These are phyloP conservation scores for Caenorhabditis uteleia DNA, from an alignment of 2,888 invertebrate genomes.

Conservation along the genomic window DNA sequence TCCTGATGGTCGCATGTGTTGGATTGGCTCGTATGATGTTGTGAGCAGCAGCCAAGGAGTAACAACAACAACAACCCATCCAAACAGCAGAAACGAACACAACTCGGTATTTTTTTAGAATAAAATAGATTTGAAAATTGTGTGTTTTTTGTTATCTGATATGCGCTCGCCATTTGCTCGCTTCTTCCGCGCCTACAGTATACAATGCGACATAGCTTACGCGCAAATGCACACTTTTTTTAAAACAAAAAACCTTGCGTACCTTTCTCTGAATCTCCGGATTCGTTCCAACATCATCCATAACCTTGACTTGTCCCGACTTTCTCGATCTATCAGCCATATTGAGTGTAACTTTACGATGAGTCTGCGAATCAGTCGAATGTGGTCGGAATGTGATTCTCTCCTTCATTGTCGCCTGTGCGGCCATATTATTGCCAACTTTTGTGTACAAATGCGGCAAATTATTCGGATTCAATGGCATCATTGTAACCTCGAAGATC, in stretches of 20 bases:
- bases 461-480: slow-evolving; percentile 85
- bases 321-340: slow-evolving; percentile 92
- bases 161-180: too few species aligned
- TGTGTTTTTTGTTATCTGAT: not conserved
- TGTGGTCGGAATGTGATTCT: slow-evolving; percentile 96
- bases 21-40: too few species aligned
- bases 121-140: too few species aligned
- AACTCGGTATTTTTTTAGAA: too few species aligned
- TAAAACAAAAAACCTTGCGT: not conserved
- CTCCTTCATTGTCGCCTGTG: slow-evolving; percentile 91
- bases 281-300: slow-evolving; percentile 90
- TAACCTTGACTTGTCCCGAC: slow-evolving; percentile 90
- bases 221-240: slow-evolving; percentile 1
- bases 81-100: too few species aligned
- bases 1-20: too few species aligned
- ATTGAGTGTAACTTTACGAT: slow-evolving; percentile 92
- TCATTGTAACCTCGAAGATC: slow-evolving; percentile 93
- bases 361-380: slow-evolving; percentile 97
- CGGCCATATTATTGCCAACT: too few species aligned
- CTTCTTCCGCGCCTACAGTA: too few species aligned
- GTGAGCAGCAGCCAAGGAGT: too few species aligned
- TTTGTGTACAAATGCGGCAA: slow-evolving; percentile 26
- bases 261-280: slow-evolving; percentile 82
- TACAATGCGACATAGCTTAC: too few species aligned
- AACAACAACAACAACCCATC: too few species aligned